Evolutionary conservation across 2,888 invertebrate genomes (phyloP), one percentile per base, ranked within the genome.

Genomic region (Phyto melanocephala): DNA sequence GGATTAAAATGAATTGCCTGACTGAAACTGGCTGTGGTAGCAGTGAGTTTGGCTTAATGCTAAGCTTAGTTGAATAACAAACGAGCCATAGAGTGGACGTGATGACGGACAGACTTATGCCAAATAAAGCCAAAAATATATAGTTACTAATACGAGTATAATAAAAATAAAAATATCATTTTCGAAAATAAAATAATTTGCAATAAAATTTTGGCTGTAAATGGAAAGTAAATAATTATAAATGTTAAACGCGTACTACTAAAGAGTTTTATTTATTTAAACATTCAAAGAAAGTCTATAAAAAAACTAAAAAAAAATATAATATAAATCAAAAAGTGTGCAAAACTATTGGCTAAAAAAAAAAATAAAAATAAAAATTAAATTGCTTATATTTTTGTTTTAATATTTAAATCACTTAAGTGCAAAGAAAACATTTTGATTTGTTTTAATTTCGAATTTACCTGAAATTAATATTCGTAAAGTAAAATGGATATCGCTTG

Each of bases 401-500:
- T 15, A n/a, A 13, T 17, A n/a, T n/a, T n/a, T n/a, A n/a, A n/a
- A 10, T 33, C 1, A 28, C 47, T 42, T 28, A 37, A 72, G 50
- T 42, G 40, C 6, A 65, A 65, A 37, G 17, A 65, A 74, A 50
- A 15, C 45, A 15, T 4, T 13, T 13, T 15, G 20, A 20, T 35
- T 56, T 17, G 20, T 33, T 28, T 28, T 5, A 28, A 28, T 28
- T 28, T 6, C 28, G 6, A 28, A 6, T 28, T 3, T 28, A n/a
- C n/a, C 6, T 5, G 28, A 28, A 28, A n/a, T n/a, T 33, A 70
- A 74, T 13, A 78, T n/a, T 42, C 15, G 3, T 22, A 40, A 56
- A 8, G 28, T 45, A 71, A 85, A 35, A 90, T 91, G 89, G 90
- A 91, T 84, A 88, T 90, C 62, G 91, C 90, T 80, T 91, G 91